phyloP scores from a whole-genome alignment of 2,797 vertebrate genomes.

The Furcifer pardalis region DNA sequence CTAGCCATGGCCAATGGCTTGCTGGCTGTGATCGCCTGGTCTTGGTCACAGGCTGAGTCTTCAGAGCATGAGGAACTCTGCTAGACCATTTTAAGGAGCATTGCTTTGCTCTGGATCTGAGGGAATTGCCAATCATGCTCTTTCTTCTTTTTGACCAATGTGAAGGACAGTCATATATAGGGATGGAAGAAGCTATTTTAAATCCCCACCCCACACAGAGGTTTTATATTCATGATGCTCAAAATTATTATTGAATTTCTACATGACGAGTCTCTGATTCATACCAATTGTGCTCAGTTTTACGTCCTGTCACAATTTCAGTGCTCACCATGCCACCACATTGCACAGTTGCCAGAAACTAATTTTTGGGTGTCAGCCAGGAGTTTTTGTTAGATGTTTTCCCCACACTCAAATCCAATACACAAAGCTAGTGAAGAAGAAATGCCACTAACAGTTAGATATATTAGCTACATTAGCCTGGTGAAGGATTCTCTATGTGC shows the following conservation, averaged over 20 bases:
- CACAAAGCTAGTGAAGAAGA: no score
- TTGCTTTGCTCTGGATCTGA: not conserved
- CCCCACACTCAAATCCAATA: not conserved
- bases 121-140: not conserved
- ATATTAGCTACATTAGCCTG: not conserved
- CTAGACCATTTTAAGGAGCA: not conserved
- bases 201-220: not conserved
- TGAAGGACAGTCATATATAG: not conserved
- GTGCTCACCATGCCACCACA: no score
- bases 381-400: no score
- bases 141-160: not conserved
- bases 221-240: not conserved
- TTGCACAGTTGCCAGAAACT: not conserved
- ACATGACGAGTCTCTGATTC: not conserved
- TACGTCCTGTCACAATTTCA: no score
- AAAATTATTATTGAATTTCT: not conserved
- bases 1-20: not conserved
- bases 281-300: not conserved
- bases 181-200: not conserved
- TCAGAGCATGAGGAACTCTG: not conserved
- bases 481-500: not conserved
- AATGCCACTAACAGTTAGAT: not conserved
- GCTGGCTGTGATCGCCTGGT: not conserved
- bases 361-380: no score
- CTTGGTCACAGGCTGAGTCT: not conserved